These are phyloP conservation scores for Struthidea cinerea DNA, from an alignment of 2,113 vertebrate genomes.

Conservation along the genomic window DNA sequence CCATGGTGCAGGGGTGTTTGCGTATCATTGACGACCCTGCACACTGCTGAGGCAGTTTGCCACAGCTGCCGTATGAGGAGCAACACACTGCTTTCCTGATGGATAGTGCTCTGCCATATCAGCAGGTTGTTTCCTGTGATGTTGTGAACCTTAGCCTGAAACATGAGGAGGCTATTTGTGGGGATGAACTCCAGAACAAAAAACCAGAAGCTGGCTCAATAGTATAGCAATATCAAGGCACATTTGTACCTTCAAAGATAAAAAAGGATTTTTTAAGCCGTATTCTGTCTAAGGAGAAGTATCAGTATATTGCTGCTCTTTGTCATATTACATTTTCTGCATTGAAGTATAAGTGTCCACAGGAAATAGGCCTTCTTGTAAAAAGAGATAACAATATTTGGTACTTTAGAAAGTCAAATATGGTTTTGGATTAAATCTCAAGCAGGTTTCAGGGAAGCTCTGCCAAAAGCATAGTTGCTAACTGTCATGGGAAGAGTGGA, in stretches of 20 bases:
- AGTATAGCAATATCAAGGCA: neutral
- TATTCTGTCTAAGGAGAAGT: neutral
- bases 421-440: neutral
- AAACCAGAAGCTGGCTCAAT: neutral
- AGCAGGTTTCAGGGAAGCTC: neutral
- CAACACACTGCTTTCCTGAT: fast-evolving
- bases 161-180: neutral
- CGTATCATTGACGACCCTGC: neutral
- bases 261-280: neutral
- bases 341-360: neutral
- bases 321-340: neutral
- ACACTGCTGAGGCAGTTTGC: neutral
- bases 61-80: neutral
- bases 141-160: neutral
- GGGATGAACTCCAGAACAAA: neutral
- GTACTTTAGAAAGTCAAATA: neutral
- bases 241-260: neutral
- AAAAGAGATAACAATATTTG: neutral
- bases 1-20: neutral
- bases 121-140: neutral
- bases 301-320: neutral
- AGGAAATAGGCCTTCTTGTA: neutral
- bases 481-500: neutral
- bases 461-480: neutral
- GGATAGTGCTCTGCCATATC: neutral